Evolutionary conservation across 2,888 invertebrate genomes (phyloP).

Genomic region (Diplazon laetatorius): DNA sequence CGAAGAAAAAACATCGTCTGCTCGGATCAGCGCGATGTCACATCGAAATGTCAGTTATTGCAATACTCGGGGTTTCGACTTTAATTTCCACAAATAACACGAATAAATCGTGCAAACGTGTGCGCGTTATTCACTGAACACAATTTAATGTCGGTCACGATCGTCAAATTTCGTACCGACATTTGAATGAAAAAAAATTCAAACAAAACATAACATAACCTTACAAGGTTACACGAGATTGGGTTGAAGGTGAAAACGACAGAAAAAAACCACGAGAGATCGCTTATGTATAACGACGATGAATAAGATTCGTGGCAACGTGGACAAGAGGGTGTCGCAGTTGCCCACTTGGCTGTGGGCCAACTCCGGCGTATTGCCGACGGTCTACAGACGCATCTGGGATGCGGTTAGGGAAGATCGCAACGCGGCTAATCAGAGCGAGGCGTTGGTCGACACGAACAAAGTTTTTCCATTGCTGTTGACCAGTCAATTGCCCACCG

Average conservation of each 20-base stretch:
- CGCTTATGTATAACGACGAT: slow-evolving; percentile 54
- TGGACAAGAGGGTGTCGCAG: slow-evolving; percentile 77
- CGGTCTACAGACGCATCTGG: slow-evolving; percentile 82
- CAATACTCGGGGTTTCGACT: slow-evolving; percentile 29
- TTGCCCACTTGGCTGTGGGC: slow-evolving; percentile 82
- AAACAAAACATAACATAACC: no score
- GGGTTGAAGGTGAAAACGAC: not conserved
- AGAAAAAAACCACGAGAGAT: not conserved
- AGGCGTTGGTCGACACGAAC: slow-evolving; percentile 80
- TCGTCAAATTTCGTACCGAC: not conserved
- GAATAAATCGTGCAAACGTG: slow-evolving; percentile 44
- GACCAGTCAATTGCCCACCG: slow-evolving; percentile 83
- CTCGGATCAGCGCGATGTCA: slow-evolving; percentile 43
- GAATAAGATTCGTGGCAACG: slow-evolving; percentile 72
- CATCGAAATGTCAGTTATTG: slow-evolving; percentile 58
- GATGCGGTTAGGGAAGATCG: slow-evolving; percentile 80
- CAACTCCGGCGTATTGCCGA: slow-evolving; percentile 80
- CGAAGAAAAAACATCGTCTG: slow-evolving; percentile 58
- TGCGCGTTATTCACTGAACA: slow-evolving; percentile 49
- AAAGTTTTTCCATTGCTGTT: slow-evolving; percentile 82
- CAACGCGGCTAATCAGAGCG: slow-evolving; percentile 71
- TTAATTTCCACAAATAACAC: slow-evolving; percentile 39
- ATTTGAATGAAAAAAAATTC: no score
- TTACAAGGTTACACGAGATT: no score
- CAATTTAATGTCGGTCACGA: not conserved